phyloP scores from a whole-genome alignment of 2,113 vertebrate genomes.

The Thunnus maccoyii region DNA sequence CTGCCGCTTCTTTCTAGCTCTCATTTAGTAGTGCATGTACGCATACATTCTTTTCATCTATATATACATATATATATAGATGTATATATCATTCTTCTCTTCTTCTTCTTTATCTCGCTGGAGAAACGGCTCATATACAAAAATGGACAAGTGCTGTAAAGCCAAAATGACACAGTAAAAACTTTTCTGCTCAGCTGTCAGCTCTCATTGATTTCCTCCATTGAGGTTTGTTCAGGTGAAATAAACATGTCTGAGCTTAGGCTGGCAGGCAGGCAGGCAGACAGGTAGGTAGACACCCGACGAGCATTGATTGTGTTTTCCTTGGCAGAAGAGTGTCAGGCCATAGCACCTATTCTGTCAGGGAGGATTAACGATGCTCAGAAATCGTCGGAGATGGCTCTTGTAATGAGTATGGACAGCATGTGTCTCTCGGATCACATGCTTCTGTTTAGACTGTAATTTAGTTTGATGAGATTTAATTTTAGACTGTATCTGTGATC shows the following conservation, averaged over 20 bases:
- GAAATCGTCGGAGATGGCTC: constrained; percentile 31
- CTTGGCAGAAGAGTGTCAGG: constrained; percentile 59
- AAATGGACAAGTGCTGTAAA: background rate
- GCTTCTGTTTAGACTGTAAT: constrained; percentile 34
- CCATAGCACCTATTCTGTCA: constrained; percentile 48
- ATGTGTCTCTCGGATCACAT: constrained; percentile 11
- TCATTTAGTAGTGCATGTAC: background rate
- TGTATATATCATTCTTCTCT: background rate
- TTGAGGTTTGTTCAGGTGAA: constrained; percentile 56
- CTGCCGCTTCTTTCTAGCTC: background rate
- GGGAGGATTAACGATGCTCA: constrained; percentile 50
- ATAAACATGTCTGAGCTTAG: constrained; percentile 37
- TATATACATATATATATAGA: too few species aligned
- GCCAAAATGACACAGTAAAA: constrained; percentile 26
- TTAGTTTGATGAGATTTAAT: constrained; percentile 2
- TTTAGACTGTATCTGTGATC: constrained; percentile 18
- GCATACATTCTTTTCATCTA: background rate
- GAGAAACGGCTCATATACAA: background rate
- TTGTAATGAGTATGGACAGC: constrained; percentile 24
- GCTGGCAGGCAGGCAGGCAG: constrained; percentile 34
- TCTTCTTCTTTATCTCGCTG: background rate
- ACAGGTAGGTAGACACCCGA: constrained; percentile 31
- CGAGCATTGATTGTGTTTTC: constrained; percentile 55
- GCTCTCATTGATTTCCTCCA: constrained; percentile 17
- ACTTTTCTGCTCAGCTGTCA: constrained; percentile 25